Percentiles rank a stretch among this genome's conserved stretches.
Conservation (phyloP, 2,113 vertebrate genomes). For the Ellobius talpinus region DNA sequence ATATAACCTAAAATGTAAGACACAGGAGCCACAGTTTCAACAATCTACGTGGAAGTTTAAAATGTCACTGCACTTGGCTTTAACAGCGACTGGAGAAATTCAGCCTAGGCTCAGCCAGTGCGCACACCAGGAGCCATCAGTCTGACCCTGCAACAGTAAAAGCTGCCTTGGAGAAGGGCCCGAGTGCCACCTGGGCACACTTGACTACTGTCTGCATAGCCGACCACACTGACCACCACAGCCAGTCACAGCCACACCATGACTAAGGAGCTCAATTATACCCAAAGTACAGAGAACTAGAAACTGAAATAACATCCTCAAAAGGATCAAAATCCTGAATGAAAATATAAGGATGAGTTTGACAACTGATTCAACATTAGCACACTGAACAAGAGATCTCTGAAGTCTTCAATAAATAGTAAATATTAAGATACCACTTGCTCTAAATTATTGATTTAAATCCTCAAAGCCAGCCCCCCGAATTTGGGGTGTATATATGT, state of each 20-base stretch:
- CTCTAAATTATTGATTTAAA: not conserved
- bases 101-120: not conserved
- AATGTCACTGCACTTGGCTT: not conserved
- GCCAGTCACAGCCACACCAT: not conserved
- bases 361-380: not conserved
- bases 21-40: not conserved
- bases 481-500: too few species aligned
- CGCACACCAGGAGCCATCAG: not conserved
- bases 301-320: not conserved
- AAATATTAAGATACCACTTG: not conserved
- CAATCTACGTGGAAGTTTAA: not conserved
- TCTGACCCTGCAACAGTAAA: too few species aligned
- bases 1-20: not conserved
- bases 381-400: not conserved
- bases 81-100: not conserved
- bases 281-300: not conserved
- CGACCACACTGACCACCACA: not conserved
- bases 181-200: not conserved
- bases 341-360: not conserved
- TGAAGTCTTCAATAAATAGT: not conserved
- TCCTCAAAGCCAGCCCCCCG: not conserved
- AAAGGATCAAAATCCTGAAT: not conserved
- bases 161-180: not conserved
- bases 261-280: not conserved
- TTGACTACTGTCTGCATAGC: not conserved